Conservation (phyloP, 1,140 invertebrate species). For the Brachionus rubens region DNA sequence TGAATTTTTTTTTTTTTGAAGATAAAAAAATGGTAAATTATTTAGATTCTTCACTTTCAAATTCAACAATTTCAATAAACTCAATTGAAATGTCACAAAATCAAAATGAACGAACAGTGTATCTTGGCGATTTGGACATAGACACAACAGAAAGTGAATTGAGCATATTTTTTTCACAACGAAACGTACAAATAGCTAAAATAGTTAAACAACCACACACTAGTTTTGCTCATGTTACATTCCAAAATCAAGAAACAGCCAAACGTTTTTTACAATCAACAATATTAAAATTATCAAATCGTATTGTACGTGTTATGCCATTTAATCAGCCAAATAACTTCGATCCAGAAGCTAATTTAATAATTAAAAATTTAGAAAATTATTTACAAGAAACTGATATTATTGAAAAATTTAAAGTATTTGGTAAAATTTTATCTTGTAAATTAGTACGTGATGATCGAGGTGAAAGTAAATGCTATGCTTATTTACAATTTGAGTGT, state of each 20-base stretch:
- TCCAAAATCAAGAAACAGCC: not conserved
- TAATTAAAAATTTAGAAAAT: conserved; percentile 39
- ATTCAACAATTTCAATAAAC: too few species aligned
- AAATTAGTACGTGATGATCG: conserved; percentile 32
- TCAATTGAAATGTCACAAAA: not conserved
- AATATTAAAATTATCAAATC: not conserved
- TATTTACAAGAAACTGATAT: conserved; percentile 21
- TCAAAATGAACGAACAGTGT: conserved; percentile 26
- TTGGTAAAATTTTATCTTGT: conserved; percentile 20
- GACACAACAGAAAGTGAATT: conserved; percentile 19
- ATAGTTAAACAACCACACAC: conserved; percentile 39
- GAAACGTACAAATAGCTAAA: not conserved
- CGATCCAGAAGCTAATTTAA: conserved; percentile 40
- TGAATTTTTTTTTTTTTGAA: not conserved
- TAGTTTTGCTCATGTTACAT: conserved; percentile 38
- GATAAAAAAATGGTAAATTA: conserved; percentile 18
- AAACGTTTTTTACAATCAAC: not conserved
- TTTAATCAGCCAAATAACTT: conserved; percentile 46
- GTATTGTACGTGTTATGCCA: conserved; percentile 22
- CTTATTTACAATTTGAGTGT: conserved; percentile 41
- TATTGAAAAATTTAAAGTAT: conserved; percentile 14
- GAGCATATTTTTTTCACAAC: not conserved
- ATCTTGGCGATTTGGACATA: conserved; percentile 35
- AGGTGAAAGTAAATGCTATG: conserved; percentile 35
- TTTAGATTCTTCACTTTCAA: not conserved